These are phyloP conservation scores for Galeopsomyia nigrocyanea DNA, from an alignment of 2,888 invertebrate species.

Conservation along the genomic window DNA sequence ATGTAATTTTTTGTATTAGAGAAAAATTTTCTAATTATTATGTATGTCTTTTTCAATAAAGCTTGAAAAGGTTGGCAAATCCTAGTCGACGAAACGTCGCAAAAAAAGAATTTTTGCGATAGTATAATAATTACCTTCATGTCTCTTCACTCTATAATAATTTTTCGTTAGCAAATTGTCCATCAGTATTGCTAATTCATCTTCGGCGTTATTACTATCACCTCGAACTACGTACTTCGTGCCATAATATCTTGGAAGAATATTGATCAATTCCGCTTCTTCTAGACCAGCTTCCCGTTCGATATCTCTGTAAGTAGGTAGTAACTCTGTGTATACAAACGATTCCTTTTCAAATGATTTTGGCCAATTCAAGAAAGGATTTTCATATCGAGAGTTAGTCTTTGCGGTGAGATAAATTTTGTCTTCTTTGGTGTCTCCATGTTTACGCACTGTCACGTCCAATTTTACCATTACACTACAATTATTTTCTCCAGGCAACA, in stretches of 20 bases:
- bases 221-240: slow-evolving; percentile 63
- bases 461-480: slow-evolving; percentile 73
- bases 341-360: no score
- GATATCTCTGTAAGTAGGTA: slow-evolving; percentile 70
- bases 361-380: no score
- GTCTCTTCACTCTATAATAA: no score
- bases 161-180: slow-evolving; percentile 66
- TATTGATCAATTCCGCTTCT: slow-evolving; percentile 67
- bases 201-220: slow-evolving; percentile 71
- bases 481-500: slow-evolving; percentile 74
- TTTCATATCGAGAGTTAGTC: no score
- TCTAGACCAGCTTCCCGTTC: slow-evolving; percentile 70
- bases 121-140: no score
- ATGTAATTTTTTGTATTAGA: no score
- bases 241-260: slow-evolving; percentile 73
- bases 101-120: no score
- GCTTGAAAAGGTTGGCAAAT: no score
- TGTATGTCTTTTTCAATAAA: no score
- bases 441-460: slow-evolving; percentile 50
- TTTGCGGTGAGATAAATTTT: no score
- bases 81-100: no score
- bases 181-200: slow-evolving; percentile 72
- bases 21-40: no score
- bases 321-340: slow-evolving; percentile 59
- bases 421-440: slow-evolving; percentile 49